These are phyloP conservation scores for Pagetopsis macropterus DNA, from an alignment of 2,797 vertebrate genomes.

Conservation along the genomic window DNA sequence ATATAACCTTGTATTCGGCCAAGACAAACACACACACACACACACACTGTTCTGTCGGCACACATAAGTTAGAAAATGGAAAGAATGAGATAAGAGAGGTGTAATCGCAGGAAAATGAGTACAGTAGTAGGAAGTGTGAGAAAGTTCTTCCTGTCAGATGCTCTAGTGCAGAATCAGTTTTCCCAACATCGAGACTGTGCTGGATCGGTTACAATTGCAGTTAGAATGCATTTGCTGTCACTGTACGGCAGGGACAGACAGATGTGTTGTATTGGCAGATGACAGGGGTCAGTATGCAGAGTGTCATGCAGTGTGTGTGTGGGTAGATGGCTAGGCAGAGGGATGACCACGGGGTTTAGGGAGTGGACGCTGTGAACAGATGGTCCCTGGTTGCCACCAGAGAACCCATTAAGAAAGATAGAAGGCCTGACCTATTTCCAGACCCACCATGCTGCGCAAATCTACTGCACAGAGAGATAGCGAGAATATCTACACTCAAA, in stretches of 20 bases:
- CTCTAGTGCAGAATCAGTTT: conserved; percentile 18
- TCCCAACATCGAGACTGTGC: conserved; percentile 9
- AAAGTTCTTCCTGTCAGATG: conserved; percentile 2
- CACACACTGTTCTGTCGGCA: conserved; percentile 30
- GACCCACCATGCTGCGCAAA: conserved; percentile 61
- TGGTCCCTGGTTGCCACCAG: conserved; percentile 79
- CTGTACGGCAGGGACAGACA: conserved; percentile 39
- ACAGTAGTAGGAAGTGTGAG: not conserved
- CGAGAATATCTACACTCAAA: conserved; percentile 56
- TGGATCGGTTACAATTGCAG: conserved; percentile 35
- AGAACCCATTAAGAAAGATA: conserved; percentile 83
- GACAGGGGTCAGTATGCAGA: conserved; percentile 57
- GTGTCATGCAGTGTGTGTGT: conserved; percentile 46
- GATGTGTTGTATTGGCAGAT: conserved; percentile 65
- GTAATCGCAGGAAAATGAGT: conserved; percentile 18
- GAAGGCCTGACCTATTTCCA: conserved; percentile 80
- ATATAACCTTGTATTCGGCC: conserved; percentile 50
- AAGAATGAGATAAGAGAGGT: conserved; percentile 16
- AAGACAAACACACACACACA: conserved; percentile 27
- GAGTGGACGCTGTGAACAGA: conserved; percentile 72
- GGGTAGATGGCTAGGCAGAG: conserved; percentile 65
- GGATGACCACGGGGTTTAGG: conserved; percentile 77
- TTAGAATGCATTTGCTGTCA: conserved; percentile 26
- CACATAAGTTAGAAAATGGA: conserved; percentile 12
- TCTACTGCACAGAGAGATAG: conserved; percentile 53